A percentile compares a stretch with the other conserved stretches of the same genome.
phyloP scores from a whole-genome alignment of 2,113 vertebrate genomes.

The Prunella fulvescens region DNA sequence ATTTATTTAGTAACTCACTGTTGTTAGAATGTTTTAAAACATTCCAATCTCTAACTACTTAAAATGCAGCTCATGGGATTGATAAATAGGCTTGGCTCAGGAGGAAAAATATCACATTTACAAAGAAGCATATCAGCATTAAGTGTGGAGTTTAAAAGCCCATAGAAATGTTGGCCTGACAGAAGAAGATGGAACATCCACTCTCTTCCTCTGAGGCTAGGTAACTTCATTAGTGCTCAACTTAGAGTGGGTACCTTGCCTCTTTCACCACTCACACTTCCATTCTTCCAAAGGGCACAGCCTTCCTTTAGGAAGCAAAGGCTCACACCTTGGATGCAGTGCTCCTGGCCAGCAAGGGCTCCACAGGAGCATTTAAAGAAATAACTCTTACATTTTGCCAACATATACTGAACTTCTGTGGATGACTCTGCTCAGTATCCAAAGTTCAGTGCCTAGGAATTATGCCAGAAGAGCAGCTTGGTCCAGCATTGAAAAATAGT shows the following conservation, averaged over 20 bases:
- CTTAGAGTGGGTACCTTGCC: background rate
- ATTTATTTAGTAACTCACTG: background rate
- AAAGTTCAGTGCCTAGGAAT: background rate
- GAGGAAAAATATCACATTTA: slow-evolving; percentile 10
- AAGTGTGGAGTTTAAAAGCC: background rate
- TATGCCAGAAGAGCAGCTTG: background rate
- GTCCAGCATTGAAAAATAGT: background rate
- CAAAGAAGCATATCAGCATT: background rate
- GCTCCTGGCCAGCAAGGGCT: background rate
- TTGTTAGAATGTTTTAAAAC: no score
- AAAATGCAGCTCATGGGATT: background rate
- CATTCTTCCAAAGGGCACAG: background rate
- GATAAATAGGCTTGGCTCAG: background rate
- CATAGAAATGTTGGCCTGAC: background rate
- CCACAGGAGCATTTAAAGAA: background rate
- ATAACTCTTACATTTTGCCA: background rate
- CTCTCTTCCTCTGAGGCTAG: background rate
- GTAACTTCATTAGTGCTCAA: background rate
- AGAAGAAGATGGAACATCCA: slow-evolving; percentile 19
- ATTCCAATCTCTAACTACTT: background rate
- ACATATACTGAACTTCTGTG: background rate
- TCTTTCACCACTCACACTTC: background rate
- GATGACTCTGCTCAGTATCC: background rate
- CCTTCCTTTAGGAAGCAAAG: background rate
- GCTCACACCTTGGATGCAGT: background rate